Evolutionary conservation across 2,113 vertebrate genomes (phyloP), one percentile per base, ranked within the genome.

Genomic region (Amphiprion percula): DNA sequence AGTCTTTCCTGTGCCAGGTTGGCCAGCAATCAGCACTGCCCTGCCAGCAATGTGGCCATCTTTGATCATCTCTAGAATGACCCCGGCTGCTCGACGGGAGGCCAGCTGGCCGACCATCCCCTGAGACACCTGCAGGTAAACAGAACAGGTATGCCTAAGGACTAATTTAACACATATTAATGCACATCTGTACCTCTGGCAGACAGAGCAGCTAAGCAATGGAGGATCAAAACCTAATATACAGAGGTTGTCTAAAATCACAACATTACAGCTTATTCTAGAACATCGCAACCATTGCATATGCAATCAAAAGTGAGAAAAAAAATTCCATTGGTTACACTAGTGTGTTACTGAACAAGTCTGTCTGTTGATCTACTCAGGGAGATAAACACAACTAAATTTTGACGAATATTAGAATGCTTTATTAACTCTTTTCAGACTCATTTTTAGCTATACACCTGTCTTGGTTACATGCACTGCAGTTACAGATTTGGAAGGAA

Each of bases 91-190:
- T 16, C 97, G 93, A 17, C 97, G 95, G 10, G 97, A 96, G 1
- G 96, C 96, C 90, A 98, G 90, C 92, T 98, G 97, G 2, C 97
- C 97, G 10, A 98, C 97, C 97, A 98, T 96, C 24, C 97, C 97
- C 90, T 98, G 96, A 11, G 97, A 98, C 47, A 97, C 97, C 97
- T 98, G 87, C 4, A 50, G n/a, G 63, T 30, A 47, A 52, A 74
- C 0, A 68, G 30, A 80, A 63, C n/a, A 71, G 26, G 19, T 30
- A 37, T 52, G 6, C 14, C 47, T 72, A 19, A 78, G 39, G 26
- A 17, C 4, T 60, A 74, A 60, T 54, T 50, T 15, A 39, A 60
- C 26, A 47, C 2, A 52, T 2, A 53, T 41, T 10, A 41, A 65
- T 41, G 23, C 26, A 59, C 50, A 10, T 28, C 66, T 66, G 41